Evolutionary conservation across 2,797 vertebrate species (phyloP).

Genomic region (Enteromius anoplus): DNA sequence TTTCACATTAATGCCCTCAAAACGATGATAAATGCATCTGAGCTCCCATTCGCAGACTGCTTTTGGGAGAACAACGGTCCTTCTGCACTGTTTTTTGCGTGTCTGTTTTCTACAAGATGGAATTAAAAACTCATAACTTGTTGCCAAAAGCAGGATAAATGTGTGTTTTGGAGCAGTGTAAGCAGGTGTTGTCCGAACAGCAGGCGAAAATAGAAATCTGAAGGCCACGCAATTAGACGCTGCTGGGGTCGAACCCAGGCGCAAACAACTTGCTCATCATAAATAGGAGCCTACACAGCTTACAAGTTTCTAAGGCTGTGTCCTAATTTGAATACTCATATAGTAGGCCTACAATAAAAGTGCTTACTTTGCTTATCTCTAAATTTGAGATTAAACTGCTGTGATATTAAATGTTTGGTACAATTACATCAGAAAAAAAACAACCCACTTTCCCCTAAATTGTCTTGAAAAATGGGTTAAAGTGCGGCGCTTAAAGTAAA

Average conservation of each 20-base stretch:
- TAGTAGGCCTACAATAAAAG: neutral
- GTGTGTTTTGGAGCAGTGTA: constrained; percentile 20
- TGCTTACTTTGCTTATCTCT: neutral
- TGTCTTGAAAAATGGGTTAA: neutral
- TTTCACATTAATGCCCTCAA: constrained; percentile 77
- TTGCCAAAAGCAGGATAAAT: constrained; percentile 28
- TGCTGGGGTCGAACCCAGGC: constrained; percentile 7
- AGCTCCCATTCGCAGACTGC: constrained; percentile 53
- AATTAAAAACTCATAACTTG: constrained; percentile 39
- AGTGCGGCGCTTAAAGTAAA: neutral
- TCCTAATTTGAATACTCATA: constrained; percentile 5
- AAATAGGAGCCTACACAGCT: constrained; percentile 5
- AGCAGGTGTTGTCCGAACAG: constrained; percentile 19
- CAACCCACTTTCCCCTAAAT: neutral
- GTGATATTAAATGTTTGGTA: neutral
- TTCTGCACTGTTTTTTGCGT: constrained; percentile 55
- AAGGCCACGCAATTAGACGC: neutral
- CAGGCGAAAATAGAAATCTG: neutral
- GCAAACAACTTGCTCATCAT: constrained; percentile 3
- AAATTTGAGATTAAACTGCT: neutral
- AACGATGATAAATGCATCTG: constrained; percentile 62
- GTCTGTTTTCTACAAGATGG: constrained; percentile 21
- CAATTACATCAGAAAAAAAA: neutral
- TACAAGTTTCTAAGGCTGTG: neutral
- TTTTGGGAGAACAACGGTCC: constrained; percentile 66